Evolutionary conservation across 23 tunicate species (phyloP).

Genomic region (Styela clava): DNA sequence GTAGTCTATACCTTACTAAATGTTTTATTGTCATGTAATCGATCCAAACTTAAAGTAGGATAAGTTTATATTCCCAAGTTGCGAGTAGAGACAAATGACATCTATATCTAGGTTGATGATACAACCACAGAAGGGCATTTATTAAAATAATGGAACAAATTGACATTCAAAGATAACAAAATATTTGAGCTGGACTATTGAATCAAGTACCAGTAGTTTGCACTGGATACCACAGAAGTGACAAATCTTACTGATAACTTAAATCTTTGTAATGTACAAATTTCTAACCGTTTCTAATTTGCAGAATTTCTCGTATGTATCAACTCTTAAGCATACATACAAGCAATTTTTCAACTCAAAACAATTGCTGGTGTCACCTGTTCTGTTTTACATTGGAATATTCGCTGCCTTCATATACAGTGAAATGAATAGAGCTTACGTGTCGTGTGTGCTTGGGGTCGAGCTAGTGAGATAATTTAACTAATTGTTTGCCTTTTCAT

Average conservation of each 20-base stretch:
- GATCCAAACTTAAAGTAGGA: too few relatives aligned
- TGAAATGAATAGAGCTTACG: slow-evolving; percentile 62
- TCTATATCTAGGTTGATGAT: too few relatives aligned
- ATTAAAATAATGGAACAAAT: too few relatives aligned
- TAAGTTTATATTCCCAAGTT: too few relatives aligned
- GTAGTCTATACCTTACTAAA: too few relatives aligned
- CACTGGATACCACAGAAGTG: too few relatives aligned
- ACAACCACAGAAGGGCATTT: background rate
- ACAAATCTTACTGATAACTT: too few relatives aligned
- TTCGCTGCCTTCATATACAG: slow-evolving; percentile 43
- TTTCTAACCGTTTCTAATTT: too few relatives aligned
- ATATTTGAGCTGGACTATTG: background rate
- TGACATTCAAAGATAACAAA: background rate
- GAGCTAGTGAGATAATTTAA: slow-evolving; percentile 39
- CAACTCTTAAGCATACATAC: slow-evolving; percentile 43
- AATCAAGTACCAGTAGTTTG: background rate
- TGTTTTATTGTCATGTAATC: too few relatives aligned
- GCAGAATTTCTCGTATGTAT: background rate
- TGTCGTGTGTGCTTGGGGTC: slow-evolving; percentile 61
- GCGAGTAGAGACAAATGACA: too few relatives aligned
- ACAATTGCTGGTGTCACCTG: slow-evolving; percentile 43
- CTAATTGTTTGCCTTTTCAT: slow-evolving; percentile 21
- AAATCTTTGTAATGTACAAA: background rate
- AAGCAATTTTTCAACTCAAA: slow-evolving; percentile 36
- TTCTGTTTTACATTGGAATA: slow-evolving; percentile 45